A percentile compares a stretch with the other conserved stretches of the same genome.
Evolutionary conservation across 30 jellyfish, hydroid and myxozoan species (phyloP).

Genomic region (Morbakka virulenta): DNA sequence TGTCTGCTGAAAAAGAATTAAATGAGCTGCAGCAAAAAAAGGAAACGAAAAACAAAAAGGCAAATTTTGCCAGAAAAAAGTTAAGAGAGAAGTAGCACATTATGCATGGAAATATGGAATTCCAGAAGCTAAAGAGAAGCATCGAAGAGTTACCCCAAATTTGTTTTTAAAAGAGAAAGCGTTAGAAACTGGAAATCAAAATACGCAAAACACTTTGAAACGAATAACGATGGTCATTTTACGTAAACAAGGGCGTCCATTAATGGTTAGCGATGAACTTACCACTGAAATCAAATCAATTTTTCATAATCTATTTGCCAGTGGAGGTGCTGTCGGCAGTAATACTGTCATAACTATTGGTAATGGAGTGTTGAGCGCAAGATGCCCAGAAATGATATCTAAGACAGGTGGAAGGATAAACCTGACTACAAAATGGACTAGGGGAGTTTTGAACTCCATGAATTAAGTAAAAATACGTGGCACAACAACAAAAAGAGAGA

Average conservation of each 20-base stretch:
- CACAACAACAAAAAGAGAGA: constrained; percentile 32
- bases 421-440: constrained; percentile 46
- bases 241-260: constrained; percentile 44
- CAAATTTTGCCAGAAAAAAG: constrained; percentile 37
- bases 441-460: constrained; percentile 17
- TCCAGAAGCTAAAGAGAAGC: too few relatives aligned
- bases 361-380: constrained; percentile 27
- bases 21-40: constrained; percentile 20
- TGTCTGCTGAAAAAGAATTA: constrained; percentile 19
- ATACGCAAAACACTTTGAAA: constrained; percentile 27
- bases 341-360: constrained; percentile 31
- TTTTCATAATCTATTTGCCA: constrained; percentile 18
- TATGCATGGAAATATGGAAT: too few relatives aligned
- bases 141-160: too few relatives aligned
- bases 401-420: constrained; percentile 35
- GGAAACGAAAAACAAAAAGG: constrained; percentile 13
- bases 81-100: constrained; percentile 19
- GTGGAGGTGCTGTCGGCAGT: constrained; percentile 39
- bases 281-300: constrained; percentile 27
- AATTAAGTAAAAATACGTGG: constrained; percentile 48
- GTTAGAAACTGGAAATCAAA: constrained; percentile 34
- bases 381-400: constrained; percentile 38
- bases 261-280: constrained; percentile 19
- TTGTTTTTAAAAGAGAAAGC: constrained; percentile 46
- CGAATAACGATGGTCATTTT: neutral